Percentiles rank a stretch among this genome's conserved stretches.
These are phyloP conservation scores for Lutjanus erythropterus DNA, from an alignment of 2,113 vertebrate genomes.

Conservation along the genomic window DNA sequence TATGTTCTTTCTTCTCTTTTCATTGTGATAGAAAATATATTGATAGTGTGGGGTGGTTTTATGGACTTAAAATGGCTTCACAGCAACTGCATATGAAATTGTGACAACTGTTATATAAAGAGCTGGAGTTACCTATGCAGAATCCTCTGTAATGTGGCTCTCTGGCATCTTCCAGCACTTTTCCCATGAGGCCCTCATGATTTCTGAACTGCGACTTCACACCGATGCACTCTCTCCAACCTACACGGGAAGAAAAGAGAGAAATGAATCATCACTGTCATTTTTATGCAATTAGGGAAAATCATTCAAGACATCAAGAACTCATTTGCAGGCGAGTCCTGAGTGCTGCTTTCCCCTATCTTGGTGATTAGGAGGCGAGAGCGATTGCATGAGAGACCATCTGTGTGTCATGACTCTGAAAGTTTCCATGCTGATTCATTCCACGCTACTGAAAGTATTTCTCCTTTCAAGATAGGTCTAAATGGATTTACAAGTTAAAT, in stretches of 20 bases:
- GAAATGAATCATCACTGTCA: neutral
- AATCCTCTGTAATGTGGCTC: slow-evolving; percentile 78
- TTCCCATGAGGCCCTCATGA: slow-evolving; percentile 72
- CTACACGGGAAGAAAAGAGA: slow-evolving; percentile 62
- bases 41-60: neutral
- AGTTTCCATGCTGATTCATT: slow-evolving; percentile 32
- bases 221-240: slow-evolving; percentile 82
- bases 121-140: slow-evolving; percentile 74
- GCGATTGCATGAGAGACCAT: slow-evolving; percentile 8
- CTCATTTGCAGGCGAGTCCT: slow-evolving; percentile 28
- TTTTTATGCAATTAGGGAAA: slow-evolving; percentile 32
- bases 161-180: slow-evolving; percentile 80
- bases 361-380: slow-evolving; percentile 39
- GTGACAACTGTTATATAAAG: neutral
- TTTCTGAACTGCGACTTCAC: slow-evolving; percentile 78
- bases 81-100: neutral
- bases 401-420: slow-evolving; percentile 9
- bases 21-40: neutral
- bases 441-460: neutral
- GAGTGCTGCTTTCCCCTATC: slow-evolving; percentile 5
- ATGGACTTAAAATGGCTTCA: neutral
- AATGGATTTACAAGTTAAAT: neutral
- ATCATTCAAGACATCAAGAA: slow-evolving; percentile 47
- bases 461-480: neutral
- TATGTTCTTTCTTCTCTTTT: neutral